Base-by-base conservation (phyloP, 2,888 invertebrate species). In the Callyntrura guangdongensis region DNA sequence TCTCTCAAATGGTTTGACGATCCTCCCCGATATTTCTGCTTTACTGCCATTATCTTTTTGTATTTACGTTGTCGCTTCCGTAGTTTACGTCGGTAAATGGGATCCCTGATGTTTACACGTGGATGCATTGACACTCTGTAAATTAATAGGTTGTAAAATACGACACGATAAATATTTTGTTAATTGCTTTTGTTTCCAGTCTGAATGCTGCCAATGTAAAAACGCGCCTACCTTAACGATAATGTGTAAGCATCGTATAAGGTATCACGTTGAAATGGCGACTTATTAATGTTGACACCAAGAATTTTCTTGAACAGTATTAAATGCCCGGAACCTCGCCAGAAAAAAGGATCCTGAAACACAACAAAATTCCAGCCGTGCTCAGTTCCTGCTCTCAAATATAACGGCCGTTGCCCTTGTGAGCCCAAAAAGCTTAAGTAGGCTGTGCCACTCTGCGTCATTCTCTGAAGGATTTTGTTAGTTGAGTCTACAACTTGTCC, bases 291-390 rank as follows among this genome's bases (percentile, higher is more conserved):
- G 59, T 86, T 86, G 2, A 86, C 20, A 45, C 86, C 86, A 0
- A 79, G 49, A 22, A 86, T 53, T 20, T 79, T 86, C 79, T 59
- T 86, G 0, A 86, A n/a, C 25, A 86, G 49, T 25, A 86, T 77
- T 20, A 86, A 45, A 53, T 87, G 87, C 20, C 87, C 87, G 0
- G 87, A 87, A 17, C 87, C 87, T 9, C 87, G 64, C 87, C 87
- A 87, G 45, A 81, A 87, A 64, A 69, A 81, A 5, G 87, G 81
- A 17, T 87, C 87, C 25, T 87, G 87, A 20, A 87, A 87, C 0
- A 87, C 67, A 17, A 87, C 69, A 87, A 69, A 87, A 36, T 81
- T 47, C 79, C 69, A 87, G 0, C 69, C 81, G 47, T 14, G 27
- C 36, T 87, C 87, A 25, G 69, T 25, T 53, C 69, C 81, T 5